These are phyloP conservation scores for Saguinus imperator DNA, from an alignment of 2,113 vertebrate genomes.

Conservation along the genomic window DNA sequence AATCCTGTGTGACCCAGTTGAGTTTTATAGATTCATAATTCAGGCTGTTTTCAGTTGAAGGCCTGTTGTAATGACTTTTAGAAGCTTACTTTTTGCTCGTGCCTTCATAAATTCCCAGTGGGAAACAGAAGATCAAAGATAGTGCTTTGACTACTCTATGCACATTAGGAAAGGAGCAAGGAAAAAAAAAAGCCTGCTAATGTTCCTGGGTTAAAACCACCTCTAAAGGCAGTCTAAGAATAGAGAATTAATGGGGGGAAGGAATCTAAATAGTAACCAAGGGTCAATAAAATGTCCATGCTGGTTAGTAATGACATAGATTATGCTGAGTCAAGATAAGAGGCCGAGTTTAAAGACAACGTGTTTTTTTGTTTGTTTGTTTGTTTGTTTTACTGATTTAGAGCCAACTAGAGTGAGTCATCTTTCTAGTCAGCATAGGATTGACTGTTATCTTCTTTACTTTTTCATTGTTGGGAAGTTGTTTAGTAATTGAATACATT, in stretches of 20 bases:
- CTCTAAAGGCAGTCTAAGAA: not conserved
- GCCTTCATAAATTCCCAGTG: constrained; percentile 3
- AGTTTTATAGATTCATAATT: constrained; percentile 23
- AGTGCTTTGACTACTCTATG: not conserved
- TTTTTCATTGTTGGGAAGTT: not conserved
- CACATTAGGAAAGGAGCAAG: not conserved
- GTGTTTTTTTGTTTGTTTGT: not conserved
- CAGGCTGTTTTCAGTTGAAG: constrained; percentile 38
- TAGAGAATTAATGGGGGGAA: not conserved
- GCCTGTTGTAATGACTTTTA: not conserved
- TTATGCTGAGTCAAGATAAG: not conserved
- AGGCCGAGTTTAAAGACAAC: not conserved
- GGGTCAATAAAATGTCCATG: not conserved
- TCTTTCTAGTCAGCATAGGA: not conserved
- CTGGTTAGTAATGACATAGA: not conserved
- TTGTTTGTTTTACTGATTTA: not conserved
- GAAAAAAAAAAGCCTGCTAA: not conserved
- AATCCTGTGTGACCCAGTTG: not conserved
- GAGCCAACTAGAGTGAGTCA: not conserved
- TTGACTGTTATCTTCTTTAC: not conserved
- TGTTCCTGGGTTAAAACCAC: not conserved
- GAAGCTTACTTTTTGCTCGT: not conserved
- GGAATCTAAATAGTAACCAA: not conserved
- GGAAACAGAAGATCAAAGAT: constrained; percentile 53
- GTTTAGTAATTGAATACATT: not conserved